These are phyloP conservation scores for Myotis lucifugus DNA, from an alignment of 2,113 vertebrate species.

Conservation along the genomic window DNA sequence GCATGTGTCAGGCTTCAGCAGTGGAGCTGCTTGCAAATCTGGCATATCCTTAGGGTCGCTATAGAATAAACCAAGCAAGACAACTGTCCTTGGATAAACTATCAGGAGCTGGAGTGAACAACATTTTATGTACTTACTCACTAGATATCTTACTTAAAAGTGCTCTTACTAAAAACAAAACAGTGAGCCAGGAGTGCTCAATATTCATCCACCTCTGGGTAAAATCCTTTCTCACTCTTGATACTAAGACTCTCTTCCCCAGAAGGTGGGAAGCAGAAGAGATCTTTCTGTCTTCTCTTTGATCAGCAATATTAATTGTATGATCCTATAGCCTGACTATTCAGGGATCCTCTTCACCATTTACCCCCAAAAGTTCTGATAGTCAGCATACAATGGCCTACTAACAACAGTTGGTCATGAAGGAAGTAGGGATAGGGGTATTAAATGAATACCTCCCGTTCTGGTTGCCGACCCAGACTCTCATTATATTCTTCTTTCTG, in stretches of 20 bases:
- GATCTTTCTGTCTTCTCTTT: neutral
- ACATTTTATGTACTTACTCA: neutral
- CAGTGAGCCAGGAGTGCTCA: neutral
- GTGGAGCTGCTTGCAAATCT: neutral
- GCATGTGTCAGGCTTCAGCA: neutral
- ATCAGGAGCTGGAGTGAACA: neutral
- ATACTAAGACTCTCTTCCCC: neutral
- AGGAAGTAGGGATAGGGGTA: neutral
- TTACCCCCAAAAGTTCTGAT: neutral
- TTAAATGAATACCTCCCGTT: neutral
- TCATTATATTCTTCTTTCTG: neutral
- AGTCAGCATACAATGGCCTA: neutral
- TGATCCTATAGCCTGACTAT: neutral
- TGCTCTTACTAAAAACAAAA: neutral
- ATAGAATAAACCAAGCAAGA: neutral
- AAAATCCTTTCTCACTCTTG: constrained; percentile 4
- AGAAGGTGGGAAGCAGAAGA: neutral
- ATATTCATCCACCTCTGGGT: neutral
- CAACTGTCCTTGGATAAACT: neutral
- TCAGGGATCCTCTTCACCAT: neutral
- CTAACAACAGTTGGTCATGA: neutral
- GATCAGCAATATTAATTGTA: neutral
- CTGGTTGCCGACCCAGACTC: neutral
- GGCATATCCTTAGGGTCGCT: neutral
- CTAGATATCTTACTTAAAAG: constrained; percentile 10